Percentiles rank a stretch among this genome's conserved stretches.
Conservation (phyloP, 2,888 invertebrate species). For the Leucophenga maculata region DNA sequence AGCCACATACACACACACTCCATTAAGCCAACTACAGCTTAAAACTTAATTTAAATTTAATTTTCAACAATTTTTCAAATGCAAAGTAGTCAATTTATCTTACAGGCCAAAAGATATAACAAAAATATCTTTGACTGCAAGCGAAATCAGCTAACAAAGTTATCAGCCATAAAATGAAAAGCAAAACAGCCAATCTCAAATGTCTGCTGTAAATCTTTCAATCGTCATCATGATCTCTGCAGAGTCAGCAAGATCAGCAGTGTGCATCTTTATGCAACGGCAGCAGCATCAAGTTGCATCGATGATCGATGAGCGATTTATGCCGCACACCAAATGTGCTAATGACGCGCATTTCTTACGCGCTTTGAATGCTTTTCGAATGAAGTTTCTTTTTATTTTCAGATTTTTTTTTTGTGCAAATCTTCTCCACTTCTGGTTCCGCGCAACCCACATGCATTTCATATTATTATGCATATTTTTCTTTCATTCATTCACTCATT, state of each 20-base stretch:
- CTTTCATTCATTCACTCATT: slow-evolving; percentile 9
- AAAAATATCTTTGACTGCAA: not conserved
- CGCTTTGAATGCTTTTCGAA: slow-evolving; percentile 21
- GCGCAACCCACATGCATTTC: not conserved
- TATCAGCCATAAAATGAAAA: slow-evolving; percentile 13
- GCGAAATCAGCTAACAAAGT: slow-evolving; percentile 22
- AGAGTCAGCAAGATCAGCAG: not conserved
- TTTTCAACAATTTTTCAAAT: slow-evolving; percentile 22
- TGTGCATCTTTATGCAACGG: not conserved
- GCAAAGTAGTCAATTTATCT: slow-evolving; percentile 24
- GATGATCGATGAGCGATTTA: slow-evolving; percentile 29
- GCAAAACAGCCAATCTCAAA: not conserved
- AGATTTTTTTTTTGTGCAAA: too few relatives aligned
- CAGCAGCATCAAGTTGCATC: not conserved
- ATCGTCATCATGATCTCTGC: not conserved
- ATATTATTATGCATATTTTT: slow-evolving; percentile 15
- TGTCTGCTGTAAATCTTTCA: slow-evolving; percentile 8
- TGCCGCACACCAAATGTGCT: slow-evolving; percentile 29
- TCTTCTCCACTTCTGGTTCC: too few relatives aligned
- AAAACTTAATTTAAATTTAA: slow-evolving; percentile 12
- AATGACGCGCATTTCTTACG: slow-evolving; percentile 32
- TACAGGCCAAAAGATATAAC: not conserved
- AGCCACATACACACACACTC: not conserved
- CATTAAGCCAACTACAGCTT: not conserved
- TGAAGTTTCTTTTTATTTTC: not conserved